A percentile compares a stretch with the other conserved stretches of the same genome.
phyloP scores from a whole-genome alignment of 2,888 invertebrate genomes.

The Caenorhabditis sinica region DNA sequence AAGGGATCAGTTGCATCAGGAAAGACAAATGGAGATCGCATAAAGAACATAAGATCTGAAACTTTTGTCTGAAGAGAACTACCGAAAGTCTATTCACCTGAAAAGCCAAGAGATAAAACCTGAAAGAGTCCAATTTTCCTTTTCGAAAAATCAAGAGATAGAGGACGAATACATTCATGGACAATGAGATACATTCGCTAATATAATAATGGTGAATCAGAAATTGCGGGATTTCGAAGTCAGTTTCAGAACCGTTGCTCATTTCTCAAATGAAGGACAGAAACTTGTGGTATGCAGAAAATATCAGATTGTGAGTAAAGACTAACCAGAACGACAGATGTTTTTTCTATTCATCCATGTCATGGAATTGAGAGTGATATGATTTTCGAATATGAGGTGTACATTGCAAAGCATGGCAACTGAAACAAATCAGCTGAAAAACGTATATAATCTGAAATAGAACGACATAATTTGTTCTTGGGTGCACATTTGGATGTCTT shows the following conservation, averaged over 20 bases:
- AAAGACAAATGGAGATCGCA: slow-evolving; percentile 37
- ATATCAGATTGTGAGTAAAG: too few species aligned
- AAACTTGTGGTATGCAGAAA: too few species aligned
- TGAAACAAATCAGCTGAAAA: too few species aligned
- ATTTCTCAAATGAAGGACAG: background rate
- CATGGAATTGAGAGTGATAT: too few species aligned
- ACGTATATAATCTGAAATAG: too few species aligned
- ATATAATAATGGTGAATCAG: slow-evolving; percentile 37
- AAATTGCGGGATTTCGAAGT: slow-evolving; percentile 16
- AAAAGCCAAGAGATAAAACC: slow-evolving; percentile 41
- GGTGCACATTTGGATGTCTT: too few species aligned
- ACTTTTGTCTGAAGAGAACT: background rate
- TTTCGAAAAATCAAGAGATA: slow-evolving; percentile 20
- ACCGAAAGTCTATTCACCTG: slow-evolving; percentile 18
- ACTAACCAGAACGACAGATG: too few species aligned
- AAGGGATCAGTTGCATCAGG: slow-evolving; percentile 39
- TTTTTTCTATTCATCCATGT: too few species aligned
- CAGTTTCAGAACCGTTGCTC: background rate
- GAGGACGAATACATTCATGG: slow-evolving; percentile 21
- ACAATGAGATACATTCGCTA: background rate
- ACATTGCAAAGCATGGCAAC: too few species aligned
- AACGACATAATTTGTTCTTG: too few species aligned
- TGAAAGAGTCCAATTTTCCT: slow-evolving; percentile 32
- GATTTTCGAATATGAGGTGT: too few species aligned
- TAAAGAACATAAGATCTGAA: slow-evolving; percentile 28